phyloP scores from a whole-genome alignment of 2,888 invertebrate species.

The Cabera pusaria region DNA sequence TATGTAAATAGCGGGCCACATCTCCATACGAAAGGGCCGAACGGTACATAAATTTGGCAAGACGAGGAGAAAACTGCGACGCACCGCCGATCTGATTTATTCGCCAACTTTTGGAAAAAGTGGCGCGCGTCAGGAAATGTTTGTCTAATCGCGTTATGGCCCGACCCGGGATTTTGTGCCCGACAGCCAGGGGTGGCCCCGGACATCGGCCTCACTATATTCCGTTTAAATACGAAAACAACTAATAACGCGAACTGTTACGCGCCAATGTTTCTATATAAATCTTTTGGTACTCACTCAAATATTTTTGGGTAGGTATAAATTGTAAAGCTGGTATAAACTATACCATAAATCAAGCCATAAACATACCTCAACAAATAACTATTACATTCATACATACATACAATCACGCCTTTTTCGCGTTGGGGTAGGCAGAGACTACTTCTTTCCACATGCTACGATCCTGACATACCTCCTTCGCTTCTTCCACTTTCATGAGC shows the following conservation, averaged over 20 bases:
- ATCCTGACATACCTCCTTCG: no score
- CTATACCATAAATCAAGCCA: no score
- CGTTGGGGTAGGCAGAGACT: no score
- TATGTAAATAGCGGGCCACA: constrained; percentile 82
- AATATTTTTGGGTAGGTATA: no score
- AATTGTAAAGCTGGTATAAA: no score
- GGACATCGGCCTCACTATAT: constrained; percentile 29
- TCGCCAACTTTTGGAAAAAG: constrained; percentile 79
- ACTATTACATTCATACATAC: no score
- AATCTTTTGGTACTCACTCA: no score
- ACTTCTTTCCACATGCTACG: no score
- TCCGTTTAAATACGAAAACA: constrained; percentile 29
- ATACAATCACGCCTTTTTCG: no score
- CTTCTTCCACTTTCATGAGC: no score
- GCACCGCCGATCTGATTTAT: constrained; percentile 82
- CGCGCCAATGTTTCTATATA: no score
- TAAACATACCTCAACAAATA: no score
- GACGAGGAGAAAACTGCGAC: constrained; percentile 81
- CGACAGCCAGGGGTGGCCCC: constrained; percentile 55
- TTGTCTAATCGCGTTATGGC: constrained; percentile 81
- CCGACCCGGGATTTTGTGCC: constrained; percentile 69
- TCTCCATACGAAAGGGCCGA: constrained; percentile 84
- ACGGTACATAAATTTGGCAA: constrained; percentile 83
- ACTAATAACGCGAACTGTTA: constrained; percentile 9
- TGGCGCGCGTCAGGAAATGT: constrained; percentile 80